A percentile compares a stretch with the other conserved stretches of the same genome.
These are phyloP conservation scores for Epicauta chinensis DNA, from an alignment of 1,140 invertebrate genomes.

Conservation along the genomic window DNA sequence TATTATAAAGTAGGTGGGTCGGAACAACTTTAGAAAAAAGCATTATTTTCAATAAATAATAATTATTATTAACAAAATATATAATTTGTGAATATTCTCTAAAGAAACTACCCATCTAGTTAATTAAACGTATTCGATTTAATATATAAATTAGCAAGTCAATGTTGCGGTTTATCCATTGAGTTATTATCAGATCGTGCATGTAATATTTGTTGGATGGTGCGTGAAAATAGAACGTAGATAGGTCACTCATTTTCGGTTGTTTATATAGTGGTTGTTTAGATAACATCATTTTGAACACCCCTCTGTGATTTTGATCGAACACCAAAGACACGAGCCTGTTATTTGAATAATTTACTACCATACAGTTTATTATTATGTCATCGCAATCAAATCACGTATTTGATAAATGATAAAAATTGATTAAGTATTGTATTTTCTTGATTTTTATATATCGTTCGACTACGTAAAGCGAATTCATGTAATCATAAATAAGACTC, in stretches of 20 bases:
- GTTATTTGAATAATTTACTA: slow-evolving; percentile 14
- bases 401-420: slow-evolving; percentile 1
- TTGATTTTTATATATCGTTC: no score
- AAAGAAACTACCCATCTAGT: not conserved
- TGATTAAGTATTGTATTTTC: no score
- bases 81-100: not conserved
- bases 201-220: slow-evolving; percentile 16
- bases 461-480: no score
- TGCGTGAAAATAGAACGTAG: slow-evolving; percentile 10
- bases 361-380: slow-evolving; percentile 2
- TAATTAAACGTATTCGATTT: slow-evolving; percentile 7
- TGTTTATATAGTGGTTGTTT: slow-evolving; percentile 17
- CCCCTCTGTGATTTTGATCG: slow-evolving; percentile 14
- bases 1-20: no score
- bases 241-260: slow-evolving; percentile 13
- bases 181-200: slow-evolving; percentile 11
- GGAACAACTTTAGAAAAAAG: no score
- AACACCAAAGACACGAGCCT: slow-evolving; percentile 9
- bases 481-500: no score
- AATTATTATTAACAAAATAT: no score
- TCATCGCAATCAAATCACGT: slow-evolving; percentile 3
- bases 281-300: slow-evolving; percentile 15
- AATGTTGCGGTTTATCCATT: slow-evolving; percentile 8
- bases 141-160: slow-evolving; percentile 5
- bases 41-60: no score